phyloP scores from a whole-genome alignment of 2,113 vertebrate genomes.

The Ammodytes dubius region DNA sequence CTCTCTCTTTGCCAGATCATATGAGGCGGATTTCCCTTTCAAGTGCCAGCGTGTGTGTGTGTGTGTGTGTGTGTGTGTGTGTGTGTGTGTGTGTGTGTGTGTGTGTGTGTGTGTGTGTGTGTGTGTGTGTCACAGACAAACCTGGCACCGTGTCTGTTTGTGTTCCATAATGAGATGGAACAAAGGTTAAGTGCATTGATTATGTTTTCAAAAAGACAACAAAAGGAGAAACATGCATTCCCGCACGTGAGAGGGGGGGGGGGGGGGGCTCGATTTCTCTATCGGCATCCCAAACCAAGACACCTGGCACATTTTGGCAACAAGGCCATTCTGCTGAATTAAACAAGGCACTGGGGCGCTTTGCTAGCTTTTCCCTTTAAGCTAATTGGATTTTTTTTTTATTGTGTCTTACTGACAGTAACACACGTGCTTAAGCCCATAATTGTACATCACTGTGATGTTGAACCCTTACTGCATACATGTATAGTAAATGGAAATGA shows the following conservation, averaged over 20 bases:
- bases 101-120: too few relatives aligned
- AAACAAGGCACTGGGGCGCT: background rate
- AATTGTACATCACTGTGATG: background rate
- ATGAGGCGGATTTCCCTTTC: slow-evolving; percentile 53
- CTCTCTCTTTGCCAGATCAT: slow-evolving; percentile 53
- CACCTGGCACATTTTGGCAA: slow-evolving; percentile 44
- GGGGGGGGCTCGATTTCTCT: background rate
- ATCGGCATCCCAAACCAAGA: slow-evolving; percentile 12
- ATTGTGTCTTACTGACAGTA: background rate
- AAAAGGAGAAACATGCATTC: background rate
- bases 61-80: too few relatives aligned
- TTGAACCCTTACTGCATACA: background rate
- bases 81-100: too few relatives aligned
- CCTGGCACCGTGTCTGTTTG: slow-evolving; percentile 50
- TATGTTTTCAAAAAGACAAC: slow-evolving; percentile 2
- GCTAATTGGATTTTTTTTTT: slow-evolving; percentile 29
- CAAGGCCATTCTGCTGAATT: background rate
- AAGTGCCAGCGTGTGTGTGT: slow-evolving; percentile 46
- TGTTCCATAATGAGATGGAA: slow-evolving; percentile 51
- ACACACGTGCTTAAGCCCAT: background rate
- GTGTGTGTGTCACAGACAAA: slow-evolving; percentile 46
- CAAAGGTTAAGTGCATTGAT: slow-evolving; percentile 60
- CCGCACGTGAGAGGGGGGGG: too few relatives aligned
- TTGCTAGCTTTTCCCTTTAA: slow-evolving; percentile 1
- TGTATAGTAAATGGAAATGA: background rate